Base-by-base conservation (phyloP, 1,140 invertebrate genomes). In the Latrodectus geometricus region DNA sequence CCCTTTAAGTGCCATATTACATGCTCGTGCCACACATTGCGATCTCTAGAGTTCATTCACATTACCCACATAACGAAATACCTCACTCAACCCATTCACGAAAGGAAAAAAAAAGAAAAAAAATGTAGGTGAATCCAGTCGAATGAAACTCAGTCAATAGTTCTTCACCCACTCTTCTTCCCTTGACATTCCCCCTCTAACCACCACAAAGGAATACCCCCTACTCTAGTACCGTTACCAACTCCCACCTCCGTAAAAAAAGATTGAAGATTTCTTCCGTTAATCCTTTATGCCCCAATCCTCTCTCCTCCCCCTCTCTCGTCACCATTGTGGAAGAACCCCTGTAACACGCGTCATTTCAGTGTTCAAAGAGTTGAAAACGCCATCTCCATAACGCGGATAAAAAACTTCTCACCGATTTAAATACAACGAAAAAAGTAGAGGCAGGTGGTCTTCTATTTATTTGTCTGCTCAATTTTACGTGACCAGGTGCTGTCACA, bases 401-500 rank as follows among this genome's bases (percentile, higher is more conserved):
- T 23, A 20, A 12, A 50, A 49, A 50, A 72, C 20, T 20, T 61
- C 20, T 14, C 35, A 50, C 11, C 23, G 48, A 12, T 35, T 79
- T 20, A 68, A 68, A 66, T 9, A 61, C 15, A 50, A 9, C 8
- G 77, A 69, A 76, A 75, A 76, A 84, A 82, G 23, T 48, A 14
- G 15, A 66, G 72, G 82, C 82, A 84, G 82, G 82, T 84, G 82
- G 72, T 61, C 68, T 70, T 75, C 75, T 21, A 61, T 84, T 76
- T 76, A 66, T 48, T 68, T 17, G 49, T 76, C 61, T 73, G 49
- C 21, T 35, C 49, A 56, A 15, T 76, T 72, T 76, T 75, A 75
- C 81, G 73, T 84, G 73, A 75, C 81, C 82, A 84, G 82, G 82
- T 84, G 82, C 23, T 84, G 82, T 75, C 66, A 70, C 61, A 17